Evolutionary conservation across 1,140 invertebrate genomes (phyloP), one percentile per base, ranked within the genome.

Genomic region (Drosophila nasuta): DNA sequence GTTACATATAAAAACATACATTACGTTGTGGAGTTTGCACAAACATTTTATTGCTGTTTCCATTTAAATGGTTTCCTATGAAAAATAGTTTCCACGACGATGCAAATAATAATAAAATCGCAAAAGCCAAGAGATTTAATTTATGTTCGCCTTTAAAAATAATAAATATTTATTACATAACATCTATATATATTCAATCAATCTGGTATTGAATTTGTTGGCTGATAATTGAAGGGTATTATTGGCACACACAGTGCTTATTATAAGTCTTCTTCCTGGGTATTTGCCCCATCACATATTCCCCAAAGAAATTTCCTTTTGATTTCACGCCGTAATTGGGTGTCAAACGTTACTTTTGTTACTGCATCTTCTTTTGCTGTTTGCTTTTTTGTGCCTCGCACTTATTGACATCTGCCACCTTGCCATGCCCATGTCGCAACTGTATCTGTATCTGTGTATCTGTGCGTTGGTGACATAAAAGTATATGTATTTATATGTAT

Each of bases 241-340:
- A 28, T 30, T 28, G 8, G 10, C 10, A n/a, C 25, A 20, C 46
- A 30, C 49, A 30, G 25, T 52, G 49, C 20, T 30, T 52, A 52
- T 52, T 25, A 30, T 30, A 1, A 35, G n/a, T 52, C 28, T 13
- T 65, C 13, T 58, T 35, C 11, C 60, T 56, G 46, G 46, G 41
- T 62, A 28, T 51, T 62, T 49, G 25, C 30, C 25, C 35, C 54
- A 41, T 64, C 68, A 71, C 63, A 74, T 68, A 86, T 86, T 85
- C 75, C 78, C 79, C 69, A 75, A 62, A 72, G 79, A 77, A 87
- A 82, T 87, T 87, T 87, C 74, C 79, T 82, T 87, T 87, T 87
- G 82, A 87, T 82, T 87, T 87, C 76, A 76, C 79, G 83, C 82
- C 82, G 82, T 88, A 87, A 86, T 86, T 86, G 82, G 82, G 82